phyloP scores from a whole-genome alignment of 2,888 invertebrate species.

The Griposia aprilina region DNA sequence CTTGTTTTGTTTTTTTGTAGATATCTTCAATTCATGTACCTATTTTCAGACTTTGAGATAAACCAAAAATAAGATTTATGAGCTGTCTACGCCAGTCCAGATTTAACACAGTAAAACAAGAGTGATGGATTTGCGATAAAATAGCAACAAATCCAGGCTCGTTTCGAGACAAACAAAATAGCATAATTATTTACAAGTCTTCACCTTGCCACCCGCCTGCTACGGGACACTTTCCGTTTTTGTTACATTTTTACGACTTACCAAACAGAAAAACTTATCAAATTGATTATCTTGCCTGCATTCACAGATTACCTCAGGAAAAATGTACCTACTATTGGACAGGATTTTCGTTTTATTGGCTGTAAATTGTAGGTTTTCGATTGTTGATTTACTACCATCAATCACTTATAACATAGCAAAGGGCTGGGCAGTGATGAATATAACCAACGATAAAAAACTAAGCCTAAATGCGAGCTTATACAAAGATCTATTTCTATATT shows the following conservation, averaged over 20 bases:
- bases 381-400: too few relatives aligned
- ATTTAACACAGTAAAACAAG: slow-evolving; percentile 16
- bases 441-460: too few relatives aligned
- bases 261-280: slow-evolving; percentile 5
- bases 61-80: slow-evolving; percentile 28
- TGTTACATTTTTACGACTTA: slow-evolving; percentile 27
- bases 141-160: slow-evolving; percentile 22
- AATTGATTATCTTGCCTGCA: not conserved
- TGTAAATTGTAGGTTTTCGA: not conserved
- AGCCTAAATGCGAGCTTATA: not conserved
- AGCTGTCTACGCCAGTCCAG: not conserved
- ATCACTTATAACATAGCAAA: not conserved
- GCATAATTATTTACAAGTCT: slow-evolving; percentile 16
- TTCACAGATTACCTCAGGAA: slow-evolving; percentile 4
- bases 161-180: slow-evolving; percentile 2
- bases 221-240: not conserved
- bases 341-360: not conserved
- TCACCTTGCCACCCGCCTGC: not conserved
- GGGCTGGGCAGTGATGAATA: too few relatives aligned
- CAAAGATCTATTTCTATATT: not conserved
- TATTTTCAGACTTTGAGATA: slow-evolving; percentile 13
- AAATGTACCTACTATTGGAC: not conserved
- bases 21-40: not conserved
- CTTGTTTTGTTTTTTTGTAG: not conserved
- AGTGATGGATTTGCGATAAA: slow-evolving; percentile 12